Evolutionary conservation across 2,888 invertebrate species (phyloP).

Genomic region (Pomacea canaliculata): DNA sequence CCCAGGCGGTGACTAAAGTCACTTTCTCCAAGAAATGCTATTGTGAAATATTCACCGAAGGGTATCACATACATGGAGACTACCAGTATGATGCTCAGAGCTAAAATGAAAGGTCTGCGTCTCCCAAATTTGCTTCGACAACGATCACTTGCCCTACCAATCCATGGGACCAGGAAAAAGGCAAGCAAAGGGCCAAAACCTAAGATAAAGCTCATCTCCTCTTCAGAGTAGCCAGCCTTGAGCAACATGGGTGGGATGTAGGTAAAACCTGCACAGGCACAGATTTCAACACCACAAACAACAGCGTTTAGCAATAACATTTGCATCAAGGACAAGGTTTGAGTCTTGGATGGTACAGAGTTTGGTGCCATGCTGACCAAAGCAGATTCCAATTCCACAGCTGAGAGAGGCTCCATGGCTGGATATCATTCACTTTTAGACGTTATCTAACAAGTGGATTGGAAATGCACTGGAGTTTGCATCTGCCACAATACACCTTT

Average conservation of each 20-base stretch:
- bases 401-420: slow-evolving; percentile 33
- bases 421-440: too few species aligned
- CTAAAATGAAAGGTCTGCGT: slow-evolving; percentile 71
- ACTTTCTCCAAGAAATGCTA: slow-evolving; percentile 44
- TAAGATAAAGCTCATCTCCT: slow-evolving; percentile 70
- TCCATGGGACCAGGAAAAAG: slow-evolving; percentile 69
- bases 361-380: slow-evolving; percentile 7
- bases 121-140: slow-evolving; percentile 68
- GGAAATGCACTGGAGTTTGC: too few species aligned
- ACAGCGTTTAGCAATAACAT: slow-evolving; percentile 69
- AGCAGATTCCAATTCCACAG: slow-evolving; percentile 27
- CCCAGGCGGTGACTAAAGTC: slow-evolving; percentile 44
- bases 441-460: too few species aligned
- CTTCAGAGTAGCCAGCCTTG: slow-evolving; percentile 70
- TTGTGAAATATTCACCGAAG: slow-evolving; percentile 58
- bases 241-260: slow-evolving; percentile 72
- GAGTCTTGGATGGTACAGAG: slow-evolving; percentile 14
- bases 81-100: slow-evolving; percentile 65
- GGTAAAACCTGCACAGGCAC: slow-evolving; percentile 71
- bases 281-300: slow-evolving; percentile 72
- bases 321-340: slow-evolving; percentile 48
- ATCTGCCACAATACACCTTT: too few species aligned
- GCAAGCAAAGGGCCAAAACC: slow-evolving; percentile 71
- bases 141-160: slow-evolving; percentile 70
- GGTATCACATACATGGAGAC: slow-evolving; percentile 69